Conservation (phyloP, 1,140 invertebrate species). For the Drosophila seguyi region DNA sequence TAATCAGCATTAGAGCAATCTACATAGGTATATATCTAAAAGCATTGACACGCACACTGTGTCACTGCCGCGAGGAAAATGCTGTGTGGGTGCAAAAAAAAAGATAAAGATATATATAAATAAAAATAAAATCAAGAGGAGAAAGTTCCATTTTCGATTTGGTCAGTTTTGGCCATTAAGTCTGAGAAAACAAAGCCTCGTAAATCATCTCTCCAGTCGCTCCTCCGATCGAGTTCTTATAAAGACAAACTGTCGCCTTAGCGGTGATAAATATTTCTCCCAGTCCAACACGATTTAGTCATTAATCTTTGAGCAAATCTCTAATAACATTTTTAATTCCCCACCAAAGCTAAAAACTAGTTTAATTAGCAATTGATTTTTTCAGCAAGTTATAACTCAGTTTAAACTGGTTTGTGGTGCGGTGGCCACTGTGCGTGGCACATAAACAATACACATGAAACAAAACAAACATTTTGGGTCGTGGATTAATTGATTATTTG, state of each 20-base stretch:
- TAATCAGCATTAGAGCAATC: conserved; percentile 82
- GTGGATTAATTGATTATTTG: conserved; percentile 85
- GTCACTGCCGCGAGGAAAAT: conserved; percentile 18
- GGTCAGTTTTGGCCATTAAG: conserved; percentile 3
- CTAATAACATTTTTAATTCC: conserved; percentile 49
- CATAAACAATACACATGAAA: conserved; percentile 50
- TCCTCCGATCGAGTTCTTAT: conserved; percentile 24
- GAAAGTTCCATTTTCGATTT: conserved; percentile 32
- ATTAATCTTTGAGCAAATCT: conserved; percentile 59
- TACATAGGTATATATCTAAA: conserved; percentile 80
- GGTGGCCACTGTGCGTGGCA: conserved; percentile 62
- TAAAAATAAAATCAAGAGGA: not conserved
- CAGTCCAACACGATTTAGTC: conserved; percentile 48
- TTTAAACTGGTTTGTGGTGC: conserved; percentile 62
- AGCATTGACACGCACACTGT: conserved; percentile 63
- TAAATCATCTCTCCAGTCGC: conserved; percentile 29
- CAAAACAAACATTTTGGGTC: conserved; percentile 73
- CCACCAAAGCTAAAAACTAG: conserved; percentile 42
- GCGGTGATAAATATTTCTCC: conserved; percentile 25
- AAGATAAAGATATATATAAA: not conserved
- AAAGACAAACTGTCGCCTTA: conserved; percentile 36
- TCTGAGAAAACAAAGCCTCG: conserved; percentile 3
- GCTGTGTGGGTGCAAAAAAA: conserved; percentile 21
- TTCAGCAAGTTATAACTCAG: conserved; percentile 19
- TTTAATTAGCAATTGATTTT: conserved; percentile 50